These are phyloP conservation scores for Siniperca undulata DNA, from an alignment of 2,797 vertebrate species.

Conservation along the genomic window DNA sequence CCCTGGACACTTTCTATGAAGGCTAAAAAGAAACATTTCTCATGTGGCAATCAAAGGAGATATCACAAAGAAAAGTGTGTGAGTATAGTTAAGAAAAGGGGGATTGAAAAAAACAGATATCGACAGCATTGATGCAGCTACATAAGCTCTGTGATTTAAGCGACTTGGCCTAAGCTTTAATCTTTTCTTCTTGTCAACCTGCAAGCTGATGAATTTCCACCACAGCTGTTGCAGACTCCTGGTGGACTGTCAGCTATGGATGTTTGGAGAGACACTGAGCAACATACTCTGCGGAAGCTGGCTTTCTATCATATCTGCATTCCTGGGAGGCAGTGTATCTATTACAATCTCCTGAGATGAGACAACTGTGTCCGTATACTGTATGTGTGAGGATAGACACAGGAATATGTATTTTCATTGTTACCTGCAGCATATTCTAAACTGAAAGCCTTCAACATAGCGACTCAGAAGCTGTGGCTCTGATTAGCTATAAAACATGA, in stretches of 20 bases:
- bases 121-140: constrained; percentile 7
- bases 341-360: constrained; percentile 12
- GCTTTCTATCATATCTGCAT: constrained; percentile 9
- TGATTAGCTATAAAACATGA: constrained; percentile 36
- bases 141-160: constrained; percentile 32
- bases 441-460: neutral
- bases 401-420: neutral
- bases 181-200: constrained; percentile 34
- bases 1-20: neutral
- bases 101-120: neutral
- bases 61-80: neutral
- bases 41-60: neutral
- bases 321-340: neutral
- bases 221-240: constrained; percentile 20
- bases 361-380: neutral
- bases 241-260: constrained; percentile 31
- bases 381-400: neutral
- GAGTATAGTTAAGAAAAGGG: neutral
- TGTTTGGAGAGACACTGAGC: constrained; percentile 23
- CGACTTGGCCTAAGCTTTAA: neutral
- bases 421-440: constrained; percentile 12
- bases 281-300: neutral
- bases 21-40: constrained; percentile 18
- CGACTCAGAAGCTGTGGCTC: neutral
- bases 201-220: constrained; percentile 32